Percentiles rank a stretch among this genome's conserved stretches.
phyloP scores from a whole-genome alignment of 2,888 invertebrate species.

The Drosophila nr. perissopoda region DNA sequence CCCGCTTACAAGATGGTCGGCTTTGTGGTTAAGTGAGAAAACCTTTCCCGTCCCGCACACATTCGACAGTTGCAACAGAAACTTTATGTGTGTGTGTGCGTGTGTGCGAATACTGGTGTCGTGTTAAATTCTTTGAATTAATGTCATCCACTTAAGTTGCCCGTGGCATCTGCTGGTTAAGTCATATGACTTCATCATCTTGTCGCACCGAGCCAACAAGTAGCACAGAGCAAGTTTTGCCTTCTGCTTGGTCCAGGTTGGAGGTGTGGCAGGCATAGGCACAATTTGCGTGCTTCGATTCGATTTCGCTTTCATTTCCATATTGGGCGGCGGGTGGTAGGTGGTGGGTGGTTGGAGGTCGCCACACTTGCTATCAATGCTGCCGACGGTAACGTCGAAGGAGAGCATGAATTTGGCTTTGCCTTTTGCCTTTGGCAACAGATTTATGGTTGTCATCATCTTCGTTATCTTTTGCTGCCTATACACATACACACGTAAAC shows the following conservation, averaged over 20 bases:
- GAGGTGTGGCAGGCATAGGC: background rate
- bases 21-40: background rate
- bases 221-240: constrained; percentile 5
- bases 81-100: background rate
- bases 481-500: background rate
- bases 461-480: constrained; percentile 15
- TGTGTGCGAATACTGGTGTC: background rate
- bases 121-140: constrained; percentile 13
- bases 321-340: background rate
- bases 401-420: constrained; percentile 5
- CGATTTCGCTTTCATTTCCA: constrained; percentile 18
- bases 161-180: constrained; percentile 38
- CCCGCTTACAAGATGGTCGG: background rate
- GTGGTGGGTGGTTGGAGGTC: background rate
- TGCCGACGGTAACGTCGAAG: constrained; percentile 2
- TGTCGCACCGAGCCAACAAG: constrained; percentile 1
- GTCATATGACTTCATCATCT: constrained; percentile 50
- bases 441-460: constrained; percentile 21
- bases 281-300: constrained; percentile 14
- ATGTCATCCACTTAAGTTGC: constrained; percentile 9
- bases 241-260: constrained; percentile 1
- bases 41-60: background rate
- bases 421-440: constrained; percentile 18
- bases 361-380: background rate
- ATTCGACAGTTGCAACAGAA: background rate